Percentiles rank a stretch among this genome's conserved stretches.
Evolutionary conservation across 2,888 invertebrate species (phyloP).

Genomic region (Acanthococcus lagerstroemiae): DNA sequence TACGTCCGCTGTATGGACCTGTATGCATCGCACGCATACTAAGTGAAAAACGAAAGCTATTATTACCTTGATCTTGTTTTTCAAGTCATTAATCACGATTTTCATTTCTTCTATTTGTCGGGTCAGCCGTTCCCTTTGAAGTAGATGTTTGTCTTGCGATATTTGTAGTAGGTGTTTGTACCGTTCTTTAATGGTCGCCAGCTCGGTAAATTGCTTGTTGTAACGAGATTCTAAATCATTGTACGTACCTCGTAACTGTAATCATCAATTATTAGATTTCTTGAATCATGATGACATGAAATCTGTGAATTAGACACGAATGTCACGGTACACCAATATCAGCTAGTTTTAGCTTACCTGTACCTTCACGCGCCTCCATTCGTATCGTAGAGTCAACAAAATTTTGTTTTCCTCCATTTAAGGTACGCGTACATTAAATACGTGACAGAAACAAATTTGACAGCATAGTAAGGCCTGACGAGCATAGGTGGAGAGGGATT

Average conservation of each 20-base stretch:
- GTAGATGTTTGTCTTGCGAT: conserved; percentile 61
- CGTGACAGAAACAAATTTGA: no score
- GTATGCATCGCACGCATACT: no score
- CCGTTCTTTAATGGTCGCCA: conserved; percentile 55
- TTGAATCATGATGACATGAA: neutral
- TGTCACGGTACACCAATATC: neutral
- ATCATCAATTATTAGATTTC: conserved; percentile 8
- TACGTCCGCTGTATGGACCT: neutral
- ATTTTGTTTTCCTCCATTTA: no score
- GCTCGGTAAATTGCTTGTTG: conserved; percentile 55
- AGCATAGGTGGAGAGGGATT: no score
- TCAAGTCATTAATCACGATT: conserved; percentile 42
- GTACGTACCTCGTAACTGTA: conserved; percentile 36
- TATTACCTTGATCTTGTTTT: conserved; percentile 43
- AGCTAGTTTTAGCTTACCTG: no score
- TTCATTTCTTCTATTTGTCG: conserved; percentile 46
- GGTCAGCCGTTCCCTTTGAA: conserved; percentile 62
- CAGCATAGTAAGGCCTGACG: no score
- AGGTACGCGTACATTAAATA: no score
- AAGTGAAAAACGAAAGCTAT: no score
- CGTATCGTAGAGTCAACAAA: no score
- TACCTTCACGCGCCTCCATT: no score
- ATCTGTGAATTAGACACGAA: neutral
- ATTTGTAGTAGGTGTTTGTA: conserved; percentile 59
- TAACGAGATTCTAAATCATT: conserved; percentile 46